phyloP scores from a whole-genome alignment of 2,888 invertebrate genomes.

The Tuta absoluta region DNA sequence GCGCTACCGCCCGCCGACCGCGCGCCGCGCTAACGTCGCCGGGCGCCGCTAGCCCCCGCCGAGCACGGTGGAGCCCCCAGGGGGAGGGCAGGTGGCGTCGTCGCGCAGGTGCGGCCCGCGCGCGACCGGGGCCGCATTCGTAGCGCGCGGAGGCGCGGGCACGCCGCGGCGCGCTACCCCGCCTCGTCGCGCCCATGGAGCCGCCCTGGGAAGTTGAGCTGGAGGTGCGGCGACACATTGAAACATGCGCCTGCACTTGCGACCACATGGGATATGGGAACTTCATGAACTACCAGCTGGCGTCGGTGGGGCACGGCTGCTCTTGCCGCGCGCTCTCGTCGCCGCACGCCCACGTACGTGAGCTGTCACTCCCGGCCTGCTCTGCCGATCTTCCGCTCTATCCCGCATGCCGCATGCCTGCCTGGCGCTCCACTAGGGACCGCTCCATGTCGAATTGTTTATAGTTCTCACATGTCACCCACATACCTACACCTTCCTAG shows the following conservation, averaged over 20 bases:
- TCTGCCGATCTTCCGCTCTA: conserved; percentile 19
- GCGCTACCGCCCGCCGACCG: conserved; percentile 68
- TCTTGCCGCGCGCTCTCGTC: conserved; percentile 78
- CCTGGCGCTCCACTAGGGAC: conserved; percentile 25
- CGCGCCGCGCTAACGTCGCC: conserved; percentile 62
- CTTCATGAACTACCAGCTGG: conserved; percentile 94
- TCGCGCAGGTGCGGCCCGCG: conserved; percentile 74
- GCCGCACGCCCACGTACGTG: conserved; percentile 79
- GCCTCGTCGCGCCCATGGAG: conserved; percentile 75
- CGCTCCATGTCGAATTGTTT: conserved; percentile 24
- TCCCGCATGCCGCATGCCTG: conserved; percentile 13
- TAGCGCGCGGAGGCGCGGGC: conserved; percentile 66
- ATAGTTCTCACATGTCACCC: conserved; percentile 38
- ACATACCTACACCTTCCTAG: conserved; percentile 26
- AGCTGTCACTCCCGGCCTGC: conserved; percentile 36
- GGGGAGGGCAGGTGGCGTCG: conserved; percentile 70
- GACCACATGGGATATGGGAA: conserved; percentile 97
- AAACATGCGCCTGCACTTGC: conserved; percentile 94
- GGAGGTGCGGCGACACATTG: conserved; percentile 93
- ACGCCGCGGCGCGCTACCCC: conserved; percentile 66
- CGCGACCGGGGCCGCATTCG: conserved; percentile 69
- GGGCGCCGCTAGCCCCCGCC: conserved; percentile 66
- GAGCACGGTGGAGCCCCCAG: conserved; percentile 66
- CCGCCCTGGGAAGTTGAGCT: conserved; percentile 86
- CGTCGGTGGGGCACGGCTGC: conserved; percentile 75